Evolutionary conservation across 2,113 vertebrate species (phyloP).

Genomic region (Ovibos moschatus): DNA sequence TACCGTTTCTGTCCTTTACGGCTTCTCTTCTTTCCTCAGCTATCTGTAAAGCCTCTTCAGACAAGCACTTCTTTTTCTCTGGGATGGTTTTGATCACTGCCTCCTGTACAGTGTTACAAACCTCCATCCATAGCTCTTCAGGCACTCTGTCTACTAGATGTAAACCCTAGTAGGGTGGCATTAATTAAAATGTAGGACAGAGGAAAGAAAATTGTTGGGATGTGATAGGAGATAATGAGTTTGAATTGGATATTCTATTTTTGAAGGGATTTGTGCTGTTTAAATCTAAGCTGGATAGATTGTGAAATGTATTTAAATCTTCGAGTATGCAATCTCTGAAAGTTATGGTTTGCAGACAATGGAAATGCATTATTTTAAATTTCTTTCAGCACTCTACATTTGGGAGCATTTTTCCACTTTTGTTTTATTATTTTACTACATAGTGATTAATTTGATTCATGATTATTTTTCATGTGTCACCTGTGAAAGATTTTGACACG

Average conservation of each 20-base stretch:
- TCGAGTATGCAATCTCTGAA: not conserved
- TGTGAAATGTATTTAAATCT: not conserved
- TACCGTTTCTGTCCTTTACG: not conserved
- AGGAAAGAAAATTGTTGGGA: not conserved
- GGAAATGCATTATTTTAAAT: not conserved
- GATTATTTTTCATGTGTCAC: not conserved
- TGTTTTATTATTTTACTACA: not conserved
- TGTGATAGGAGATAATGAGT: not conserved
- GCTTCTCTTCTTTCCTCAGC: not conserved
- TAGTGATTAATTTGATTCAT: not conserved
- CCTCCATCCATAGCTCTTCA: not conserved
- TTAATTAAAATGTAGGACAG: not conserved
- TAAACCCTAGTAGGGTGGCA: not conserved
- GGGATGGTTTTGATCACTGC: not conserved
- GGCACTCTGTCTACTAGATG: not conserved
- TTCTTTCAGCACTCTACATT: not conserved
- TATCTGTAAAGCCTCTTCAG: not conserved
- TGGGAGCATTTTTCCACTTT: not conserved
- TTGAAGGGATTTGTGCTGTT: not conserved
- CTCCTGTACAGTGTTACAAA: not conserved
- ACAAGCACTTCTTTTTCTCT: not conserved
- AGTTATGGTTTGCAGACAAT: not conserved
- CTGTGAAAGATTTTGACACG: not conserved
- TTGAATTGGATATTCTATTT: not conserved
- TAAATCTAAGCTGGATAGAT: not conserved